Evolutionary conservation across 1,140 invertebrate genomes (phyloP).

Genomic region (Phymorhynchus buccinoides): DNA sequence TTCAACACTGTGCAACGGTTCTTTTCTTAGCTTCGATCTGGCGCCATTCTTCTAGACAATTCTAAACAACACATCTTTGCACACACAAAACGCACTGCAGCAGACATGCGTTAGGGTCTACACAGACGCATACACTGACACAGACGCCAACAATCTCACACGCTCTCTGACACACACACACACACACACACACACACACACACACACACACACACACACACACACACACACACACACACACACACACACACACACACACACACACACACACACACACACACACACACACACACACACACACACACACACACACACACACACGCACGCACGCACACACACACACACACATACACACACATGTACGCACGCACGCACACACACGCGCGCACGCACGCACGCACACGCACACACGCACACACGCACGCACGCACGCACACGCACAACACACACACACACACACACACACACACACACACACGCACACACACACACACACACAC

Average conservation of each 20-base stretch:
- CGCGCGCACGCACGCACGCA: not conserved
- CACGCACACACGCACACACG: not conserved
- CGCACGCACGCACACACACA: not conserved
- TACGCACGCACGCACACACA: not conserved
- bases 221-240: not conserved
- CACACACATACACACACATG: not conserved
- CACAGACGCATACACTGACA: conserved; percentile 6
- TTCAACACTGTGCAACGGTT: too few relatives aligned
- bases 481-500: not conserved
- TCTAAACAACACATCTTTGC: too few relatives aligned
- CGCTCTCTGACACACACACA: not conserved
- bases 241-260: not conserved
- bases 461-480: not conserved
- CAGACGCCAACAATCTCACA: not conserved
- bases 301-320: not conserved
- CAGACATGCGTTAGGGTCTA: too few relatives aligned
- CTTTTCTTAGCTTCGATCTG: too few relatives aligned
- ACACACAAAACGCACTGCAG: too few relatives aligned
- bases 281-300: conserved; percentile 3
- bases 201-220: not conserved
- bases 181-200: not conserved
- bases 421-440: not conserved
- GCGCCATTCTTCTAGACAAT: too few relatives aligned
- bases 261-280: not conserved
- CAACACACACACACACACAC: not conserved